phyloP scores from a whole-genome alignment of 2,113 vertebrate genomes.

The Proterorhinus semilunaris region DNA sequence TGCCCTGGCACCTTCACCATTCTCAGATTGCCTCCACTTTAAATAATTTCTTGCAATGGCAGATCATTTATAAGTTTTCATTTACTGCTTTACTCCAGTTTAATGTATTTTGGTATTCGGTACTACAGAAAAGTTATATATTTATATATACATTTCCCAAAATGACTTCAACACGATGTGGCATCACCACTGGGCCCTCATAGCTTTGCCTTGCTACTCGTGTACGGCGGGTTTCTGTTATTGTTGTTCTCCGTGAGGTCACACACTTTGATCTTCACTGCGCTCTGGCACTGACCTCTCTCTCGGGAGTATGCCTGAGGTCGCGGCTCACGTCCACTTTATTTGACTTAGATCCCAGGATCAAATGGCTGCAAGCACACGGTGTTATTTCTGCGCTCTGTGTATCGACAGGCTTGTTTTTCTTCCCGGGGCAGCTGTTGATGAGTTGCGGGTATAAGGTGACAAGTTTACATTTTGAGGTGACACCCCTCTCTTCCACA shows the following conservation, averaged over 20 bases:
- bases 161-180: too few species aligned
- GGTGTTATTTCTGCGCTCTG: slow-evolving; percentile 61
- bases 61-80: too few species aligned
- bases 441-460: slow-evolving; percentile 13
- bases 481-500: slow-evolving; percentile 3
- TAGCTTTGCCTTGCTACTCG: background rate
- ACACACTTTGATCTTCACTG: slow-evolving; percentile 28
- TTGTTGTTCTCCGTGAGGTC: background rate
- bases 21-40: too few species aligned
- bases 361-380: slow-evolving; percentile 65
- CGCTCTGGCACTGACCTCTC: slow-evolving; percentile 39
- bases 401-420: slow-evolving; percentile 36
- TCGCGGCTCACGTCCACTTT: slow-evolving; percentile 56
- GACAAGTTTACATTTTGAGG: background rate
- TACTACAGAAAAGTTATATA: too few species aligned
- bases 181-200: too few species aligned
- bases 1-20: too few species aligned
- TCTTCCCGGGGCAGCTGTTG: slow-evolving; percentile 19
- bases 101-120: too few species aligned
- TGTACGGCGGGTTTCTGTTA: background rate
- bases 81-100: too few species aligned
- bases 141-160: too few species aligned
- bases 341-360: slow-evolving; percentile 61
- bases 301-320: slow-evolving; percentile 33
- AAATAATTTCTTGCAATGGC: too few species aligned